phyloP scores from a whole-genome alignment of 2,797 vertebrate species.

The Pangasius mekongensis region DNA sequence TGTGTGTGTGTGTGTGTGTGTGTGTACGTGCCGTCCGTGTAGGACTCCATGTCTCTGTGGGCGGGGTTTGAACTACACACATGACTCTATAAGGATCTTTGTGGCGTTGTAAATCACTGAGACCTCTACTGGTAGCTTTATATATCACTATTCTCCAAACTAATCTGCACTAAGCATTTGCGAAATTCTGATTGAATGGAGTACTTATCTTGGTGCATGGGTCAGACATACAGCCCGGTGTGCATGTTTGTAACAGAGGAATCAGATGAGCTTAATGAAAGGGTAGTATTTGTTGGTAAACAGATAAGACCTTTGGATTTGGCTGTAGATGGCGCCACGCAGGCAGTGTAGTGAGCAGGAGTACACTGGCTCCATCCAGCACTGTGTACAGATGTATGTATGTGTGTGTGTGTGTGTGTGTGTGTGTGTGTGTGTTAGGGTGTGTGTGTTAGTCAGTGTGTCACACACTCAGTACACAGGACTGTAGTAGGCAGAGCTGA shows the following conservation, averaged over 20 bases:
- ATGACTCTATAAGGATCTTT: slow-evolving; percentile 18
- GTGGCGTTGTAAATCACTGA: neutral
- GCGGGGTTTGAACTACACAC: neutral
- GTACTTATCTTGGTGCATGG: neutral
- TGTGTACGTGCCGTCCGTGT: slow-evolving; percentile 39
- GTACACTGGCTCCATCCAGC: neutral
- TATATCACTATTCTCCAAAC: no score
- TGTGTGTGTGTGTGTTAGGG: neutral
- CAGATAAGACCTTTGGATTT: neutral
- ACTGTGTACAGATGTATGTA: neutral
- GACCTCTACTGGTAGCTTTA: slow-evolving; percentile 9
- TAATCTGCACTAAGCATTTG: neutral
- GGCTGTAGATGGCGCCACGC: neutral
- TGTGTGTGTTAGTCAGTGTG: neutral
- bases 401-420: neutral
- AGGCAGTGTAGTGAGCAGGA: neutral
- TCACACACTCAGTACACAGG: neutral
- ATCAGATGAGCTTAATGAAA: neutral
- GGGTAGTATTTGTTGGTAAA: neutral
- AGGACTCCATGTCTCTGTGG: neutral
- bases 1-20: slow-evolving; percentile 6
- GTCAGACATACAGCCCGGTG: neutral
- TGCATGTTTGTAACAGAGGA: neutral
- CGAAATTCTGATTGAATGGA: neutral
- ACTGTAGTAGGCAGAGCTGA: neutral